Evolutionary conservation across 2,113 vertebrate species (phyloP).

Genomic region (Tyto alba): DNA sequence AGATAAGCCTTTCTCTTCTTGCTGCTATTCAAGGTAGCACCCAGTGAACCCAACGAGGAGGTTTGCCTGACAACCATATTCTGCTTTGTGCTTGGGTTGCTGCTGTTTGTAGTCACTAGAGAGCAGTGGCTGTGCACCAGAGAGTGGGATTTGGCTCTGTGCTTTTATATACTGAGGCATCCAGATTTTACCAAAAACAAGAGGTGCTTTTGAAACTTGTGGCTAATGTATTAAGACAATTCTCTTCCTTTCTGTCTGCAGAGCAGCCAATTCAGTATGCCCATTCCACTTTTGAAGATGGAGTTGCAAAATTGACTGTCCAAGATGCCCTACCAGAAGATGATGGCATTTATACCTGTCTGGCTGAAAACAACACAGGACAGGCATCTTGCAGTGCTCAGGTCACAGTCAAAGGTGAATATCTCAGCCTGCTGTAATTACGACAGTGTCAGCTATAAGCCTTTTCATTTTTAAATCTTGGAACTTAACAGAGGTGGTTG

Average conservation of each 20-base stretch:
- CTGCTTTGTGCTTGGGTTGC: not conserved
- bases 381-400: slow-evolving; percentile 76
- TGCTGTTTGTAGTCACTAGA: not conserved
- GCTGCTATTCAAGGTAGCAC: not conserved
- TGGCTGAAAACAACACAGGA: slow-evolving; percentile 77
- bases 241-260: slow-evolving; percentile 35
- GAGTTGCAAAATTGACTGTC: slow-evolving; percentile 72
- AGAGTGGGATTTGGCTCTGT: not conserved
- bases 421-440: not conserved
- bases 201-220: not conserved
- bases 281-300: slow-evolving; percentile 69
- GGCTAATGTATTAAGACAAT: not conserved
- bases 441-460: not conserved
- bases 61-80: not conserved
- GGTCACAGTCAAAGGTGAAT: slow-evolving; percentile 80
- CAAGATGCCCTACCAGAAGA: slow-evolving; percentile 79
- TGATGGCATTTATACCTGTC: slow-evolving; percentile 78
- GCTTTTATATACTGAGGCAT: not conserved
- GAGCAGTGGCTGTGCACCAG: not conserved
- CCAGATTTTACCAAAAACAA: not conserved
- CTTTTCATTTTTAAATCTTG: too few relatives aligned
- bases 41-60: not conserved
- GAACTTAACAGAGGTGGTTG: not conserved
- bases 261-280: slow-evolving; percentile 81
- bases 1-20: not conserved